Evolutionary conservation across 2,888 invertebrate species (phyloP).

Genomic region (Baronia brevicornis): DNA sequence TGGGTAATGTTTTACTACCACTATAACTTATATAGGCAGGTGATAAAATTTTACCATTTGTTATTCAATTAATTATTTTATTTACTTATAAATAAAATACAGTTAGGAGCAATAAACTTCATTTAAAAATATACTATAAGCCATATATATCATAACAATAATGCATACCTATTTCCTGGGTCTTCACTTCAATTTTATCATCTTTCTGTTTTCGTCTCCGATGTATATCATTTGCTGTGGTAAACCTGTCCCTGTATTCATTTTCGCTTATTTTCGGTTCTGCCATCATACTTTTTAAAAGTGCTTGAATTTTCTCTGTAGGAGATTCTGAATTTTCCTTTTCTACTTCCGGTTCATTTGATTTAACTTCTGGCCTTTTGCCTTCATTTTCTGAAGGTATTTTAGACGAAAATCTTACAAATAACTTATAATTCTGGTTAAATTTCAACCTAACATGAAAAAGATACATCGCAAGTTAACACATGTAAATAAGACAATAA

Average conservation of each 20-base stretch:
- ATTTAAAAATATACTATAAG: too few species aligned
- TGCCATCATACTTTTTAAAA: slow-evolving; percentile 52
- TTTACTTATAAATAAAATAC: too few species aligned
- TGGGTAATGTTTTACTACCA: too few species aligned
- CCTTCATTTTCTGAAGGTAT: slow-evolving; percentile 41
- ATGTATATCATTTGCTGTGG: slow-evolving; percentile 44
- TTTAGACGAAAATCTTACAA: slow-evolving; percentile 26
- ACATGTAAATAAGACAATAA: neutral
- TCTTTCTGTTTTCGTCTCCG: slow-evolving; percentile 31
- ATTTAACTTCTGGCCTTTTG: slow-evolving; percentile 31
- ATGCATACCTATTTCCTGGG: slow-evolving; percentile 52
- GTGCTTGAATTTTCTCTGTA: slow-evolving; percentile 58
- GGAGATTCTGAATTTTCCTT: slow-evolving; percentile 32
- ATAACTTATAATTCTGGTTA: slow-evolving; percentile 22
- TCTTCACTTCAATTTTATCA: slow-evolving; percentile 46
- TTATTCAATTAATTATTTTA: too few species aligned
- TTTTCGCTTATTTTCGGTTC: slow-evolving; percentile 50
- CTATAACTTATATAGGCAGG: too few species aligned
- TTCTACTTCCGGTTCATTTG: slow-evolving; percentile 22
- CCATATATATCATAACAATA: too few species aligned
- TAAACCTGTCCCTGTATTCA: slow-evolving; percentile 52
- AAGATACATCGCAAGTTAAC: slow-evolving; percentile 6
- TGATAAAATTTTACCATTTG: too few species aligned
- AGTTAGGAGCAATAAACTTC: too few species aligned
- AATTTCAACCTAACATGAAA: slow-evolving; percentile 26